A percentile compares a stretch with the other conserved stretches of the same genome.
Conservation (phyloP, 2,113 vertebrate genomes). For the Glaucomys volans region DNA sequence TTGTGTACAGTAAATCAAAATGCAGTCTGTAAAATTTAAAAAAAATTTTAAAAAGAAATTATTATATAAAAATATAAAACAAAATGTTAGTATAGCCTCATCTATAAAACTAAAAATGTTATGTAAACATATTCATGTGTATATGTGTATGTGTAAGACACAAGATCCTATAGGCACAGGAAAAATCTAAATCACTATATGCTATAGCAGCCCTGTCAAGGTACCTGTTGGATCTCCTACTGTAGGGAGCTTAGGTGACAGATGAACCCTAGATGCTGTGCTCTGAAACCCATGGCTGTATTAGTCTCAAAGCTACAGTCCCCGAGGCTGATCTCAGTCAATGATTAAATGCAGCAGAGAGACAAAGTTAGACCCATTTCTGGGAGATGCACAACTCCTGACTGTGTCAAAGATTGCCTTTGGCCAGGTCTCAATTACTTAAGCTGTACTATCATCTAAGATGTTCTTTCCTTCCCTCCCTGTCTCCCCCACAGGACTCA, state of each 20-base stretch:
- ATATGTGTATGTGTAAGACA: not conserved
- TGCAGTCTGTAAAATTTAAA: too few relatives aligned
- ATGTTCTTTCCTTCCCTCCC: not conserved
- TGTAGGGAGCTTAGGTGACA: not conserved
- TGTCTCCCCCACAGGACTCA: not conserved
- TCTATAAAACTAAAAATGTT: not conserved
- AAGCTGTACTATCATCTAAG: not conserved
- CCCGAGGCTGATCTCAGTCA: not conserved
- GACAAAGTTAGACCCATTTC: not conserved
- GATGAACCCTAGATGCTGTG: not conserved
- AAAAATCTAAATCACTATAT: not conserved
- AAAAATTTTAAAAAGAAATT: too few relatives aligned
- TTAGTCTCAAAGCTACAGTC: not conserved
- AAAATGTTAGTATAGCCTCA: not conserved
- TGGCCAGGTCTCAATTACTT: not conserved
- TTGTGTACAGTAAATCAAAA: too few relatives aligned
- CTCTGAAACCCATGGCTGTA: not conserved
- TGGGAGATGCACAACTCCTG: not conserved
- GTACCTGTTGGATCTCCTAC: not conserved
- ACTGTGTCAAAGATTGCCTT: not conserved
- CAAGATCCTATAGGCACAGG: not conserved
- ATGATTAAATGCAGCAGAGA: not conserved
- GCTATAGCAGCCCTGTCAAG: not conserved
- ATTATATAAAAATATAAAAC: constrained; percentile 5
- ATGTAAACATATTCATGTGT: not conserved